A percentile compares a stretch with the other conserved stretches of the same genome.
phyloP scores from a whole-genome alignment of 2,797 vertebrate genomes.

The Falco concolor region DNA sequence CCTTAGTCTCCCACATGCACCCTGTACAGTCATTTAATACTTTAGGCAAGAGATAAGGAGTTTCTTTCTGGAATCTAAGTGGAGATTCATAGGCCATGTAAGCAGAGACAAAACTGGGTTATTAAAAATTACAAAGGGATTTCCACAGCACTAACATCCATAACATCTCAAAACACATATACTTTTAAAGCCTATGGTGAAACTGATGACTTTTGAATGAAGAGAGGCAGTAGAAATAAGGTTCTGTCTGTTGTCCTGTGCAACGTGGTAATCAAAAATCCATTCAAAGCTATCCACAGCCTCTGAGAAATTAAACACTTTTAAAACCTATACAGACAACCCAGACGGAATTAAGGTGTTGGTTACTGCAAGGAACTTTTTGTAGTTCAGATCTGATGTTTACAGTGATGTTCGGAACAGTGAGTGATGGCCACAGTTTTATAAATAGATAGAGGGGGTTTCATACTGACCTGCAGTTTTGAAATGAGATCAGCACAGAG shows the following conservation, averaged over 20 bases:
- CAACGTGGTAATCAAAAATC: background rate
- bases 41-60: background rate
- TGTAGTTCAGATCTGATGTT: background rate
- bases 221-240: background rate
- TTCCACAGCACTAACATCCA: background rate
- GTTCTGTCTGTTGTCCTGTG: background rate
- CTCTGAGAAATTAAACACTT: background rate
- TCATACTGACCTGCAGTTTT: background rate
- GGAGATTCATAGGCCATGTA: background rate
- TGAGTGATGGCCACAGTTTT: background rate
- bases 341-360: background rate
- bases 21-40: background rate
- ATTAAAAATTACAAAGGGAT: background rate
- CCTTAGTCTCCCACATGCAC: background rate
- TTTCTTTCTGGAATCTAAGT: background rate
- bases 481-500: background rate
- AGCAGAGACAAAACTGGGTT: background rate
- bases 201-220: background rate
- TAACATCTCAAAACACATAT: background rate
- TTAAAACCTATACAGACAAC: background rate
- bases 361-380: background rate
- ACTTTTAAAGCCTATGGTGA: background rate
- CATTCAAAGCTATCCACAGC: background rate
- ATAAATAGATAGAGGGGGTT: background rate
- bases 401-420: rapidly evolving